phyloP scores from a whole-genome alignment of 2,888 invertebrate species.

The Carabus problematicus region DNA sequence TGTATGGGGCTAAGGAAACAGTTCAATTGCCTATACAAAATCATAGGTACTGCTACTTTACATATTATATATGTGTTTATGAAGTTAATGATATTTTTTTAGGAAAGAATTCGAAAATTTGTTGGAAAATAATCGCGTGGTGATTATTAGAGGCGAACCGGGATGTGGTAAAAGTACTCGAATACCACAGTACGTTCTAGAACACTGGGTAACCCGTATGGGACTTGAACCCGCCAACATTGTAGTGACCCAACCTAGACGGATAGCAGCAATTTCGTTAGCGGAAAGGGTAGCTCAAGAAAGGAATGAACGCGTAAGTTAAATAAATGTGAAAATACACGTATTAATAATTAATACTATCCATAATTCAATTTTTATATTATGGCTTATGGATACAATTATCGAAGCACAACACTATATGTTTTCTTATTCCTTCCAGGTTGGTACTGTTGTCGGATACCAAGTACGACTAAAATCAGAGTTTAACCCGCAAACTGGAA shows the following conservation, averaged over 20 bases:
- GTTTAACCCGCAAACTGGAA: constrained; percentile 64
- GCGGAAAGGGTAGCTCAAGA: constrained; percentile 71
- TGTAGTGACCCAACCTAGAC: constrained; percentile 71
- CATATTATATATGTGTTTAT: no score
- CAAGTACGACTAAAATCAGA: constrained; percentile 67
- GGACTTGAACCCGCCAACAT: constrained; percentile 63
- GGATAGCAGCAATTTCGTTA: constrained; percentile 73
- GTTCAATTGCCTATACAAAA: constrained; percentile 56
- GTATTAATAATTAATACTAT: no score
- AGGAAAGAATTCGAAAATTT: constrained; percentile 63
- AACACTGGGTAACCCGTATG: constrained; percentile 59
- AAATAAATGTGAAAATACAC: no score
- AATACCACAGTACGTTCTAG: constrained; percentile 69
- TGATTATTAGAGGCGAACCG: constrained; percentile 73
- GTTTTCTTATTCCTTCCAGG: constrained; percentile 50
- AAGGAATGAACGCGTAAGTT: constrained; percentile 65
- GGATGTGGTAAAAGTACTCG: constrained; percentile 80
- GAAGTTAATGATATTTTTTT: constrained; percentile 33
- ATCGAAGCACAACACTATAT: constrained; percentile 14
- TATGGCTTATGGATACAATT: constrained; percentile 2
- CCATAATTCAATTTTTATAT: neutral
- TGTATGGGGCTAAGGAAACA: constrained; percentile 53
- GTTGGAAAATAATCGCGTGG: constrained; percentile 62
- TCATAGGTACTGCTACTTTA: constrained; percentile 54
- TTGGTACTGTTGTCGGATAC: constrained; percentile 72